Conservation (phyloP, 1,140 invertebrate genomes). For the Lerema accius region DNA sequence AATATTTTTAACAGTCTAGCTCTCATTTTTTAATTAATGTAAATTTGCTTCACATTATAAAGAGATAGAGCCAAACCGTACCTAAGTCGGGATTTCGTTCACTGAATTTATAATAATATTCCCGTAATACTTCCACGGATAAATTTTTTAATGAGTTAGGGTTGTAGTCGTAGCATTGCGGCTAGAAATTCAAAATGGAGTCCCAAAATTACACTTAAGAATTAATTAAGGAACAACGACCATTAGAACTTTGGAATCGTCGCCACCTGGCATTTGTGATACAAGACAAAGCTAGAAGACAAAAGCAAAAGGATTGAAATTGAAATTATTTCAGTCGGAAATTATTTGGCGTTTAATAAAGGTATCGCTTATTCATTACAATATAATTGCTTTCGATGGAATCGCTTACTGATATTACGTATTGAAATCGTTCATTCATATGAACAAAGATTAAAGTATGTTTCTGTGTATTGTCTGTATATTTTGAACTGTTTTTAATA, state of each 20-base stretch:
- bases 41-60: slow-evolving; percentile 17
- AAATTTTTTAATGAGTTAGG: slow-evolving; percentile 53
- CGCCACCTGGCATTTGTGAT: slow-evolving; percentile 46
- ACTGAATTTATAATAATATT: slow-evolving; percentile 48
- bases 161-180: slow-evolving; percentile 26
- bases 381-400: slow-evolving; percentile 30
- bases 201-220: slow-evolving; percentile 43
- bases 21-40: slow-evolving; percentile 17
- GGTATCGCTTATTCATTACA: slow-evolving; percentile 27
- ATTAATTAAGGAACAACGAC: slow-evolving; percentile 43
- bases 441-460: neutral
- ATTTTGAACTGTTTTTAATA: too few relatives aligned
- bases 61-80: slow-evolving; percentile 17
- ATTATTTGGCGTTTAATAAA: slow-evolving; percentile 38
- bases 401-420: slow-evolving; percentile 4
- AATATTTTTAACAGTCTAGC: slow-evolving; percentile 13
- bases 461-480: too few relatives aligned
- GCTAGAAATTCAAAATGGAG: slow-evolving; percentile 36
- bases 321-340: slow-evolving; percentile 24
- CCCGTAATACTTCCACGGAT: slow-evolving; percentile 40
- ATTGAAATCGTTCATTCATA: neutral
- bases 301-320: slow-evolving; percentile 40
- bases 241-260: slow-evolving; percentile 50
- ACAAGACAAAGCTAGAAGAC: slow-evolving; percentile 42
- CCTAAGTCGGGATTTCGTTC: slow-evolving; percentile 13